Base-by-base conservation (phyloP, 1,140 invertebrate genomes). In the Gryon sp. region DNA sequence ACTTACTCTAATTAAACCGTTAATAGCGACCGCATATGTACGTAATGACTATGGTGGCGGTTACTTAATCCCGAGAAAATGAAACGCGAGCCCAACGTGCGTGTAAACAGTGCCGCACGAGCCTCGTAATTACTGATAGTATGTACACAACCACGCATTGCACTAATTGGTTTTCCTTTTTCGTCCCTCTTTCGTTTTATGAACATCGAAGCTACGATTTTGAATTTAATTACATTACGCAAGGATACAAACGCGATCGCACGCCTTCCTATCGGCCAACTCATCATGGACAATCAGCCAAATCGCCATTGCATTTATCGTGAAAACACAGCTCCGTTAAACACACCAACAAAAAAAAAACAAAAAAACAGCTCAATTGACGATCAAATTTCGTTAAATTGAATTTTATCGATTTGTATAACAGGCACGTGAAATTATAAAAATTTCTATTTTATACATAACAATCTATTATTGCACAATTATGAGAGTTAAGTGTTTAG, bases 1-100 rank as follows among this genome's bases (percentile, higher is more conserved):
- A 87, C 85, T 87, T 88, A 87, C 83, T 83, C 85, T 88, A 87
- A 86, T 86, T 88, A 85, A 86, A 88, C 85, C 83, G 84, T 86
- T 88, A 87, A 88, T 87, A 85, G 84, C 78, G 57, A 78, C 82
- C 66, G 79, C 83, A 83, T 79, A 82, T 83, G 84, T 81, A 80
- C 73, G 83, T 86, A 87, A 87, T 79, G 78, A 83, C 80, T 76
- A 62, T 69, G 63, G 78, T 60, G 69, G 76, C 74, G 84, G 82
- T 87, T 87, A 86, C 86, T 86, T 88, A 88, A 87, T 85, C 84
- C 84, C 76, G 83, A 83, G 84, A 86, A 88, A 87, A 88, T 87
- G 83, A 86, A 87, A 84, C 79, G 77, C 65, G 76, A 65, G 52
- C 19, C 59, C 69, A 65, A 63, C 63, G 63, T 72, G 69, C 66